Conservation (phyloP, 2,797 vertebrate genomes). For the Mormyrops boulengeri region DNA sequence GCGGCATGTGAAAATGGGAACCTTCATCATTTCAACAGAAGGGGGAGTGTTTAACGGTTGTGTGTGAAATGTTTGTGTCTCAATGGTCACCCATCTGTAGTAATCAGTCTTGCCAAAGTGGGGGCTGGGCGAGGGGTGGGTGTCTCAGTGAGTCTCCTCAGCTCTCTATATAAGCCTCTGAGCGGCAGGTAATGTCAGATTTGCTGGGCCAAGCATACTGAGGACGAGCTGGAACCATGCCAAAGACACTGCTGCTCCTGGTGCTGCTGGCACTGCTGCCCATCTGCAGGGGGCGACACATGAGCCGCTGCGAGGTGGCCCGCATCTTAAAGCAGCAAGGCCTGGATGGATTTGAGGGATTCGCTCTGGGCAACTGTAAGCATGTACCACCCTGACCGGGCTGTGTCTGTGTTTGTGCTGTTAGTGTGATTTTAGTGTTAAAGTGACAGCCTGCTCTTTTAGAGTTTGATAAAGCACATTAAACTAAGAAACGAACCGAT, state of each 20-base stretch:
- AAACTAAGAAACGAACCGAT: background rate
- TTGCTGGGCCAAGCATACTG: background rate
- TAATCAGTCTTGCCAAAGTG: background rate
- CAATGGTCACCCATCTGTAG: background rate
- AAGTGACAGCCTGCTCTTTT: background rate
- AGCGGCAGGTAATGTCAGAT: background rate
- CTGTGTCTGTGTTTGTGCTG: background rate
- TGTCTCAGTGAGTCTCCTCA: background rate
- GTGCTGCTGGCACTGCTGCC: background rate
- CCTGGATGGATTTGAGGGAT: slow-evolving; percentile 32
- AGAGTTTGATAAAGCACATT: background rate
- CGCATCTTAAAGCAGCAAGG: background rate
- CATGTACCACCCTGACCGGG: background rate
- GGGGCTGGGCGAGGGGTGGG: background rate
- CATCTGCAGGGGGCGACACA: background rate
- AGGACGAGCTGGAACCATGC: background rate
- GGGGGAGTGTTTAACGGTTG: background rate
- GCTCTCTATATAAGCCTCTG: background rate
- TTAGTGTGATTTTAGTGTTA: background rate
- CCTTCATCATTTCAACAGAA: background rate
- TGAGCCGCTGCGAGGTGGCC: background rate
- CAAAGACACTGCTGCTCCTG: background rate
- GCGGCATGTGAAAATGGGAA: background rate
- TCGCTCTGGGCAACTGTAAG: slow-evolving; percentile 39
- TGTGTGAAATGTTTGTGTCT: background rate